Evolutionary conservation across 37 sponge, comb jelly and placozoan genomes (phyloP), one percentile per base, ranked within the genome.

Genomic region (Ephydatia muelleri): DNA sequence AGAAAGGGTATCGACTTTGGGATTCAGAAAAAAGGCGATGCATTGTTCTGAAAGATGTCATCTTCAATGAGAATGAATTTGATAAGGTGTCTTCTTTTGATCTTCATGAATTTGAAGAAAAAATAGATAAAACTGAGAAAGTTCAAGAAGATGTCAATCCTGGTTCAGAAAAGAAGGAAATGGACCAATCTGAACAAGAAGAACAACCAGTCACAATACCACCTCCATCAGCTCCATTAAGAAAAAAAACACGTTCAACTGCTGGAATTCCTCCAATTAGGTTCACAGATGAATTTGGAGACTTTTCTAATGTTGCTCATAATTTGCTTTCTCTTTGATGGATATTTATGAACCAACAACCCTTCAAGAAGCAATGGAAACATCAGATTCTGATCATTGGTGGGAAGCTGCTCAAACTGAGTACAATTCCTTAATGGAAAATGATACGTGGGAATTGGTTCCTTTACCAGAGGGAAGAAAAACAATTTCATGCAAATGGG

Each of bases 391-490:
- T 12, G 49, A 86, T 19, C 78, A 85, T 32, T 90, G 91, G 91
- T 86, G 77, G 27, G 67, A 25, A 32, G 84, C 89, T 30, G 81
- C 89, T 47, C 85, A 88, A 12, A 30, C 84, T 5, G 89, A 88
- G 68, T 88, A 82, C 31, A 27, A 78, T 25, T 88, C 89, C 33
- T 71, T 88, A 16, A 74, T 84, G 35, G 80, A 89, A 27, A 84
- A 89, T 80, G 76, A 84, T 1, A 80, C 64, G 0, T 89, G 85
- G 90, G 85, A n/a, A n/a, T n/a, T n/a, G n/a, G n/a, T n/a, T n/a
- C n/a, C n/a, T n/a, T n/a, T n/a, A n/a, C n/a, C n/a, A n/a, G 25
- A 6, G 2, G 90, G 85, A 48, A 47, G 80, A 48, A 84, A 84
- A 30, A 25, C 81, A 19, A 67, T 89, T 67, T 85, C 81, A 3